Conservation (phyloP, 2,797 vertebrate genomes). For the Podargus strigoides region DNA sequence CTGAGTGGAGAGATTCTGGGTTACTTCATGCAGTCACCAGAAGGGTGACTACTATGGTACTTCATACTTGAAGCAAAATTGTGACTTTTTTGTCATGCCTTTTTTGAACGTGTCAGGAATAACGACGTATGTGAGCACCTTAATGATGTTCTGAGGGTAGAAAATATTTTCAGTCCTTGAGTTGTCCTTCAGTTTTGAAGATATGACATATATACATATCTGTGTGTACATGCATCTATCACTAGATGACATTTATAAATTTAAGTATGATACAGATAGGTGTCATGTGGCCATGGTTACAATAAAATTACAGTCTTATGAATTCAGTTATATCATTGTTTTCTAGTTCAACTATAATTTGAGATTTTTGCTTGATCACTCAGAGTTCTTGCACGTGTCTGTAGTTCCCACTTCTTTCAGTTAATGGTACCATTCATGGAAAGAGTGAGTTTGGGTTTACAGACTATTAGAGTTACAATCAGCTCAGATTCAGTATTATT, state of each 20-base stretch:
- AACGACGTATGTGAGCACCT: not conserved
- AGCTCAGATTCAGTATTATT: not conserved
- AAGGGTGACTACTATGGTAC: not conserved
- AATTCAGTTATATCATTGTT: not conserved
- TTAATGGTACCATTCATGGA: not conserved
- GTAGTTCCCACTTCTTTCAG: not conserved
- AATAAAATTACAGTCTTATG: not conserved
- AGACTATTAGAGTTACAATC: not conserved
- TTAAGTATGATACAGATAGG: not conserved
- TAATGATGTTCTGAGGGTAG: not conserved
- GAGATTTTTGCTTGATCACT: not conserved
- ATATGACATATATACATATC: not conserved
- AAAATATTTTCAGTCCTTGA: not conserved
- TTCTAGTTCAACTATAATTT: not conserved
- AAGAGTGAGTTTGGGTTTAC: not conserved
- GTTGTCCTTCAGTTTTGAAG: not conserved
- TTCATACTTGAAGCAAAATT: not conserved
- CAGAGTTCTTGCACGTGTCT: not conserved
- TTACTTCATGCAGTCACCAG: not conserved
- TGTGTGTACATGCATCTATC: not conserved
- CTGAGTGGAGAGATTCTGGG: not conserved
- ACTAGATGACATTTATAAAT: not conserved
- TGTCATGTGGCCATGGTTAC: not conserved
- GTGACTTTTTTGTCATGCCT: not conserved
- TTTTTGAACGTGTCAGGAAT: not conserved